A percentile compares a stretch with the other conserved stretches of the same genome.
These are phyloP conservation scores for Physocephala rufipes DNA, from an alignment of 2,888 invertebrate species.

Conservation along the genomic window DNA sequence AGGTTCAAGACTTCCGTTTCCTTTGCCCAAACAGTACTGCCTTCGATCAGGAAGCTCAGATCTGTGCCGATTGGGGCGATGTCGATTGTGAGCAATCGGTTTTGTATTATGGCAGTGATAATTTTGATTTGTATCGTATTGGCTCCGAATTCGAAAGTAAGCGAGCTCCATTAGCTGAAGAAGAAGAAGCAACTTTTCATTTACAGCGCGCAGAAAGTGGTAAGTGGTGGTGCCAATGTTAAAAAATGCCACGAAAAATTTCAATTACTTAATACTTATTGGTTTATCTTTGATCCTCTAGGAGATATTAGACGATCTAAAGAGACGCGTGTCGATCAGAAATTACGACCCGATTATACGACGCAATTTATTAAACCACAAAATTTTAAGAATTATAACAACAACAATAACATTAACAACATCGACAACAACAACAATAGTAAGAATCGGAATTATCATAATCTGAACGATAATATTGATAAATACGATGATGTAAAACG, in stretches of 20 bases:
- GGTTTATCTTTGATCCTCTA: conserved; percentile 37
- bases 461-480: conserved; percentile 36
- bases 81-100: conserved; percentile 86
- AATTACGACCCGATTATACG: conserved; percentile 57
- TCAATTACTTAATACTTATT: conserved; percentile 8
- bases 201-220: conserved; percentile 78
- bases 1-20: conserved; percentile 85
- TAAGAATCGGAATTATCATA: conserved; percentile 48
- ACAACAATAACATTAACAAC: conserved; percentile 22
- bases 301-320: conserved; percentile 62
- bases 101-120: conserved; percentile 82
- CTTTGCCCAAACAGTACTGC: conserved; percentile 89
- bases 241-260: background rate
- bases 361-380: conserved; percentile 40
- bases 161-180: conserved; percentile 70
- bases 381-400: conserved; percentile 37
- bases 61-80: conserved; percentile 91
- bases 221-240: conserved; percentile 43
- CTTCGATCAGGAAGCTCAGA: conserved; percentile 91
- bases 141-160: conserved; percentile 80
- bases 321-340: conserved; percentile 61
- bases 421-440: conserved; percentile 22
- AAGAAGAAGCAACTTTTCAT: conserved; percentile 78
- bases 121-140: conserved; percentile 85
- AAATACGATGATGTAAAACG: conserved; percentile 8